Evolutionary conservation across 2,797 vertebrate genomes (phyloP).

Genomic region (Esox masquinongy): DNA sequence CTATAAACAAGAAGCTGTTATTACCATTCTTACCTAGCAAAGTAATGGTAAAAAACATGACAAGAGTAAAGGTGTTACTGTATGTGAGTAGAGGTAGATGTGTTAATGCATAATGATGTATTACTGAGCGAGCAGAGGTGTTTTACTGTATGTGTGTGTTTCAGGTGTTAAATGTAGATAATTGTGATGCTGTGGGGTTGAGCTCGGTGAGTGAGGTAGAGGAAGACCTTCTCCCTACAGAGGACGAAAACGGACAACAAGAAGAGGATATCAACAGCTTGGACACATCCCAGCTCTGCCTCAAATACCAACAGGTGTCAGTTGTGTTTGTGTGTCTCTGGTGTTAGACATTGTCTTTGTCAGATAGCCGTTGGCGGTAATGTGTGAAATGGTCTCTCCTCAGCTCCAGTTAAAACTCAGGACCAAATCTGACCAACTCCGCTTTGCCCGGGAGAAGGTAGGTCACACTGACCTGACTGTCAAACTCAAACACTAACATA

Average conservation of each 20-base stretch:
- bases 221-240: constrained; percentile 40
- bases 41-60: too few species aligned
- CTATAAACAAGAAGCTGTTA: too few species aligned
- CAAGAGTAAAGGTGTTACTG: too few species aligned
- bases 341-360: not conserved
- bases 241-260: constrained; percentile 12
- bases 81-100: too few species aligned
- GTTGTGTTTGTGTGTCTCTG: not conserved
- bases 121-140: constrained; percentile 37
- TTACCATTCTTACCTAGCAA: too few species aligned
- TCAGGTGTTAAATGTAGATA: constrained; percentile 18
- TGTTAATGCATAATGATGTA: too few species aligned
- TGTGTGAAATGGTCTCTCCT: constrained; percentile 3
- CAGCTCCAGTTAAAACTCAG: constrained; percentile 66
- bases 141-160: not conserved
- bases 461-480: constrained; percentile 42
- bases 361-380: not conserved
- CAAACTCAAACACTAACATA: constrained; percentile 15
- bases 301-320: constrained; percentile 71
- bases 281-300: constrained; percentile 61
- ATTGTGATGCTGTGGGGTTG: not conserved
- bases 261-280: constrained; percentile 50
- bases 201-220: constrained; percentile 37
- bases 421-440: constrained; percentile 51
- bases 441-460: constrained; percentile 60